phyloP scores from a whole-genome alignment of 2,113 vertebrate species.

The Tamias sibiricus region DNA sequence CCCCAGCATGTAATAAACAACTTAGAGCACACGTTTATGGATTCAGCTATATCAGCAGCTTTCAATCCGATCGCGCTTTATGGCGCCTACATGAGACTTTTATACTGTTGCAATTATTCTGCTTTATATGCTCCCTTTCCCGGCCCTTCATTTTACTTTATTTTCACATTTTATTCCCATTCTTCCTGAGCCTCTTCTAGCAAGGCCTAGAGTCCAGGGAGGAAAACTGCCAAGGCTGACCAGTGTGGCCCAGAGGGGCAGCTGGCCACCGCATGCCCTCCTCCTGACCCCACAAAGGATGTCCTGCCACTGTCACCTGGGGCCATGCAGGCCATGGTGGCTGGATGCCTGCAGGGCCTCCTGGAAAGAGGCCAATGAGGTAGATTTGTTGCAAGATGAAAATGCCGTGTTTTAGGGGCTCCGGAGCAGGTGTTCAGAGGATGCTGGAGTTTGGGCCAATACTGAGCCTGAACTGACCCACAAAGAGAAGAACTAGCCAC shows the following conservation, averaged over 20 bases:
- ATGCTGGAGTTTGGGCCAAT: neutral
- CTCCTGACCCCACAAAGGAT: neutral
- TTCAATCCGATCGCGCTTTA: conserved; percentile 82
- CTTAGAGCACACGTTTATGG: conserved; percentile 82
- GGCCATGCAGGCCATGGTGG: accelerated
- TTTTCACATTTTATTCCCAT: conserved; percentile 67
- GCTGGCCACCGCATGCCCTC: accelerated
- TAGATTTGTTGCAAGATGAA: neutral
- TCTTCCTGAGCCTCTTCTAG: conserved; percentile 22
- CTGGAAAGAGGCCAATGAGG: neutral
- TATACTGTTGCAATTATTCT: conserved; percentile 87
- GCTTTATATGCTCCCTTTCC: conserved; percentile 83
- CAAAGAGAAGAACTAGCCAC: neutral
- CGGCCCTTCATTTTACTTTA: conserved; percentile 71
- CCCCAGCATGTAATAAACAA: conserved; percentile 79
- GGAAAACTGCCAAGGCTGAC: neutral
- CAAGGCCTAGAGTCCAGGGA: neutral
- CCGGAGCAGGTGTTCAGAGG: neutral
- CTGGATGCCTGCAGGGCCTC: neutral
- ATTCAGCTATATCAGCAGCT: conserved; percentile 89
- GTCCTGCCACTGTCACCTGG: accelerated
- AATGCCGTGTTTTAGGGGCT: neutral
- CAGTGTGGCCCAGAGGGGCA: accelerated
- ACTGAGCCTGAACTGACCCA: neutral
- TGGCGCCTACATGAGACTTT: conserved; percentile 82